Percentiles rank a stretch among this genome's conserved stretches.
phyloP scores from a whole-genome alignment of 2,797 vertebrate species.

The Trachops cirrhosus region DNA sequence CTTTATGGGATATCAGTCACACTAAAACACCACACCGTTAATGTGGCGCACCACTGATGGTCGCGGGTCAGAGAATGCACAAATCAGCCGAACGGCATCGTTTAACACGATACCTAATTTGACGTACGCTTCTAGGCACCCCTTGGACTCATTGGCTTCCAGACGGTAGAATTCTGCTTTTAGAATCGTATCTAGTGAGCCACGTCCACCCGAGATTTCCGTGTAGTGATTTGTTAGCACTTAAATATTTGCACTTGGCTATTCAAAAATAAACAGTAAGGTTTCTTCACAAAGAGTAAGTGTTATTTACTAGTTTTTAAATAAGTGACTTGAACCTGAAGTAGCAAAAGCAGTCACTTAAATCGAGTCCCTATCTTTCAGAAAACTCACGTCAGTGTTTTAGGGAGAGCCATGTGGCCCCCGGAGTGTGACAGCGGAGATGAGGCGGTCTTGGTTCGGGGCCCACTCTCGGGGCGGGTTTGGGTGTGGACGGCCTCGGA shows the following conservation, averaged over 20 bases:
- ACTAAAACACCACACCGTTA: background rate
- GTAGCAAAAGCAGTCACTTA: conserved; percentile 68
- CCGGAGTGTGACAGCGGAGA: too few relatives aligned
- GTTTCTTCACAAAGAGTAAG: conserved; percentile 60
- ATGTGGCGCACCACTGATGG: background rate
- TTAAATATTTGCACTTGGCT: conserved; percentile 65
- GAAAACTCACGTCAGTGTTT: background rate
- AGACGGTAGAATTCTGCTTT: conserved; percentile 40
- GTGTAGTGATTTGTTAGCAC: conserved; percentile 35
- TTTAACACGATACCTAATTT: conserved; percentile 3
- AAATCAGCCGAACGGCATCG: background rate
- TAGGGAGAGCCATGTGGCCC: background rate
- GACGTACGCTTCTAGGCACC: background rate
- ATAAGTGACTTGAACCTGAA: conserved; percentile 55
- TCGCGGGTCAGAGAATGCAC: background rate
- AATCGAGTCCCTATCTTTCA: conserved; percentile 32
- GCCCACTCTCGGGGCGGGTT: background rate
- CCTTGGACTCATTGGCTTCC: background rate
- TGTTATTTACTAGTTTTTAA: conserved; percentile 67
- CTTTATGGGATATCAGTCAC: background rate
- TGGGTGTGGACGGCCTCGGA: background rate
- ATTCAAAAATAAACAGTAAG: conserved; percentile 54
- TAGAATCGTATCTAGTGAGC: background rate
- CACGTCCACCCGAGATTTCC: conserved; percentile 44
- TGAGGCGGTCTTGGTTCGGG: too few relatives aligned